These are phyloP conservation scores for Cydia fagiglandana DNA, from an alignment of 1,140 invertebrate species.

Conservation along the genomic window DNA sequence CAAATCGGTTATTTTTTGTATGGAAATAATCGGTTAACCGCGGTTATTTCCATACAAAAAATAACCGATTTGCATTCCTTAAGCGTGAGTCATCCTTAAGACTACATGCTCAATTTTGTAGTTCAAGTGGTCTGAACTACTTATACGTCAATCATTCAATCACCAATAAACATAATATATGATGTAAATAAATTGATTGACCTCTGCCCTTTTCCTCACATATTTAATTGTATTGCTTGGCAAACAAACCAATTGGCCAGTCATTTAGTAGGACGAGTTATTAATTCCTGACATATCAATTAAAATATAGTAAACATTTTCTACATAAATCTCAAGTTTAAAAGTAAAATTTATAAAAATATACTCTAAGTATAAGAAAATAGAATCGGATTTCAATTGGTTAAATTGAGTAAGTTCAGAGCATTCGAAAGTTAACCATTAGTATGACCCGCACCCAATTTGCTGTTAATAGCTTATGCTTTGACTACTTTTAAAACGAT, in stretches of 20 bases:
- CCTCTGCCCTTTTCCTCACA: not conserved
- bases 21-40: no score
- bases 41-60: no score
- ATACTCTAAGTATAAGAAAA: not conserved
- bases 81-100: no score
- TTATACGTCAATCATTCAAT: not conserved
- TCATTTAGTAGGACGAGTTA: not conserved
- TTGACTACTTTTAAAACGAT: slow-evolving; percentile 6
- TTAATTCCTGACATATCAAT: not conserved
- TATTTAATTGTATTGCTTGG: not conserved
- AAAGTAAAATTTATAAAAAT: not conserved
- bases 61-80: no score
- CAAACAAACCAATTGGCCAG: not conserved
- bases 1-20: no score
- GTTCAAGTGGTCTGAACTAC: no score
- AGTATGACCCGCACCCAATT: slow-evolving; percentile 14
- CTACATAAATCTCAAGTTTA: not conserved
- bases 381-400: not conserved
- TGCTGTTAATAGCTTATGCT: not conserved
- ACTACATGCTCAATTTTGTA: no score
- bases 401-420: not conserved
- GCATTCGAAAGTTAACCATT: not conserved
- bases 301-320: not conserved
- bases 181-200: not conserved
- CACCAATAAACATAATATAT: not conserved